Conservation (phyloP, 1,140 invertebrate genomes). For the Hydropsyche tenuis region DNA sequence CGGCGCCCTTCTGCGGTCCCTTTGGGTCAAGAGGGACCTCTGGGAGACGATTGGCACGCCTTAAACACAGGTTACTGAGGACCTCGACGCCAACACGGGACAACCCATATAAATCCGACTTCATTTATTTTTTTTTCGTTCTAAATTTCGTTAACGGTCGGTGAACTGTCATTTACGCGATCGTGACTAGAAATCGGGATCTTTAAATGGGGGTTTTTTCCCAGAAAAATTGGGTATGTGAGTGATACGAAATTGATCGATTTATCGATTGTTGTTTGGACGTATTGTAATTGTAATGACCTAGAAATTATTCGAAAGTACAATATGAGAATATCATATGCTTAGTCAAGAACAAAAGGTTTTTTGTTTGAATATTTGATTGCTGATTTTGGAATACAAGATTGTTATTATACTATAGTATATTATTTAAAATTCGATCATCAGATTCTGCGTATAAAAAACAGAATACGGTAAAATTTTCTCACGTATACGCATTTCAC, state of each 20-base stretch:
- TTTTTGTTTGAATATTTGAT: no score
- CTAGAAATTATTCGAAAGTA: neutral
- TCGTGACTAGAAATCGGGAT: no score
- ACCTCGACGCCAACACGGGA: neutral
- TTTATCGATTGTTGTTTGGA: no score
- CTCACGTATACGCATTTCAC: neutral
- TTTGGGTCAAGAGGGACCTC: slow-evolving; percentile 21
- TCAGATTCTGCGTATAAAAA: neutral
- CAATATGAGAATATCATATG: neutral
- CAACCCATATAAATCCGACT: slow-evolving; percentile 30
- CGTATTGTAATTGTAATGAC: no score
- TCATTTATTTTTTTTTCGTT: slow-evolving; percentile 30
- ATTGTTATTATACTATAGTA: no score
- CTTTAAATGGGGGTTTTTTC: neutral
- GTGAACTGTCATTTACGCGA: slow-evolving; percentile 34
- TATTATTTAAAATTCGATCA: no score
- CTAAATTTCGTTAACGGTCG: neutral
- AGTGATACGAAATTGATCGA: no score
- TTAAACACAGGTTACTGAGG: slow-evolving; percentile 43
- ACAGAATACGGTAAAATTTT: neutral
- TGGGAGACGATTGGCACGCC: slow-evolving; percentile 38
- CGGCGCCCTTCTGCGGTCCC: slow-evolving; percentile 12
- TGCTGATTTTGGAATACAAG: no score
- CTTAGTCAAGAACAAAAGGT: no score
- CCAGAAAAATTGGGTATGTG: neutral